Conservation (phyloP, 2,888 invertebrate species). For the Xanthorhoe spadicearia region DNA sequence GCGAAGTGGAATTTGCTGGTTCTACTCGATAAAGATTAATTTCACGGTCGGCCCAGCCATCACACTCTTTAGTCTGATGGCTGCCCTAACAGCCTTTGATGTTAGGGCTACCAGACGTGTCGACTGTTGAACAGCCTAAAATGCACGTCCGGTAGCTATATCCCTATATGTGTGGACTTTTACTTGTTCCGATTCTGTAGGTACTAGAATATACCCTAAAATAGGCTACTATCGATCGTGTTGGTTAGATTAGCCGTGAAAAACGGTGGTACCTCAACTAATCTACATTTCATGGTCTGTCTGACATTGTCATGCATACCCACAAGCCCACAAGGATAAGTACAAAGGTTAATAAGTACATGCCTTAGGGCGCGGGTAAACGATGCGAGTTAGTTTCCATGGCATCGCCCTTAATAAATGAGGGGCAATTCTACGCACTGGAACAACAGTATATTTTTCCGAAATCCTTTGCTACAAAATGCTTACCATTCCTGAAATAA, state of each 20-base stretch:
- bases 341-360: conserved; percentile 11
- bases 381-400: background rate
- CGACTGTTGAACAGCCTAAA: background rate
- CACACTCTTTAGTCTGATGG: background rate
- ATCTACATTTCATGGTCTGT: conserved; percentile 8
- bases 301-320: conserved; percentile 6
- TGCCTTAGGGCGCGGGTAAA: conserved; percentile 4
- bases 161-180: no score
- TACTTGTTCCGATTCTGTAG: no score
- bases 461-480: background rate
- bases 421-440: background rate
- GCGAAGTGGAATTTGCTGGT: background rate
- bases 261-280: background rate
- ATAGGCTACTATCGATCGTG: background rate
- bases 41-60: conserved; percentile 9
- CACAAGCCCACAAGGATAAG: conserved; percentile 2
- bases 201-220: background rate
- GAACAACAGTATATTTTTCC: background rate
- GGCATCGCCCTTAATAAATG: background rate
- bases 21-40: conserved; percentile 11
- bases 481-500: background rate
- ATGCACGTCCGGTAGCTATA: background rate
- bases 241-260: background rate
- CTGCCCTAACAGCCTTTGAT: no score
- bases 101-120: conserved; percentile 1